These are phyloP conservation scores for Mesorhabditis spiculigera DNA, from an alignment of 2,888 invertebrate genomes.

Conservation along the genomic window DNA sequence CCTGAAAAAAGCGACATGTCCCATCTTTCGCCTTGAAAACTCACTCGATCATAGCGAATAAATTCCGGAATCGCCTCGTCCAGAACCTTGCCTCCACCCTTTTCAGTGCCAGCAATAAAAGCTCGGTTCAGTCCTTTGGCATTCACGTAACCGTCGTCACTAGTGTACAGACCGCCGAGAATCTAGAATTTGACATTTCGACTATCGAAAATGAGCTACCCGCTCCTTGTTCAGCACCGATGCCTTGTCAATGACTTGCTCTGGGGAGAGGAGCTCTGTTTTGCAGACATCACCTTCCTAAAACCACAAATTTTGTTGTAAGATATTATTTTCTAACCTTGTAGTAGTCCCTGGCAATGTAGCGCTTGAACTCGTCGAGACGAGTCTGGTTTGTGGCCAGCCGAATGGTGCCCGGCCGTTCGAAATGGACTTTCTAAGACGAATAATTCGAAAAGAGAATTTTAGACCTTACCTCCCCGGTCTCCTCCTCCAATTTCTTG, in stretches of 20 bases:
- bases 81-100: slow-evolving; percentile 58
- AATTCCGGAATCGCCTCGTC: slow-evolving; percentile 41
- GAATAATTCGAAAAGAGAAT: neutral
- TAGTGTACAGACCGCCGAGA: slow-evolving; percentile 60
- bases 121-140: slow-evolving; percentile 61
- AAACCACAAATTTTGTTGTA: slow-evolving; percentile 7
- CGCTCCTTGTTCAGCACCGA: slow-evolving; percentile 8
- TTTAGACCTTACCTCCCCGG: slow-evolving; percentile 56
- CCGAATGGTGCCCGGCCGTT: slow-evolving; percentile 60
- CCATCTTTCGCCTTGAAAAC: slow-evolving; percentile 31
- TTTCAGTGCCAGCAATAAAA: slow-evolving; percentile 57
- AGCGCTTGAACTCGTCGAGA: slow-evolving; percentile 60
- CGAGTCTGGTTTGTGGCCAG: slow-evolving; percentile 59
- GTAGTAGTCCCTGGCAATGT: slow-evolving; percentile 60
- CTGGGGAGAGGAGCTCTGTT: slow-evolving; percentile 52
- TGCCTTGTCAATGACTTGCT: slow-evolving; percentile 59
- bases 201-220: neutral
- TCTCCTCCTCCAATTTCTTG: slow-evolving; percentile 60
- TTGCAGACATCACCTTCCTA: slow-evolving; percentile 43
- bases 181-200: slow-evolving; percentile 48
- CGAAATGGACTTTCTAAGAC: slow-evolving; percentile 59
- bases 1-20: slow-evolving; percentile 9
- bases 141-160: slow-evolving; percentile 62
- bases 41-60: slow-evolving; percentile 40
- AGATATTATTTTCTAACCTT: slow-evolving; percentile 25